These are phyloP conservation scores for Anas bernieri DNA, from an alignment of 2,797 vertebrate species.

Conservation along the genomic window DNA sequence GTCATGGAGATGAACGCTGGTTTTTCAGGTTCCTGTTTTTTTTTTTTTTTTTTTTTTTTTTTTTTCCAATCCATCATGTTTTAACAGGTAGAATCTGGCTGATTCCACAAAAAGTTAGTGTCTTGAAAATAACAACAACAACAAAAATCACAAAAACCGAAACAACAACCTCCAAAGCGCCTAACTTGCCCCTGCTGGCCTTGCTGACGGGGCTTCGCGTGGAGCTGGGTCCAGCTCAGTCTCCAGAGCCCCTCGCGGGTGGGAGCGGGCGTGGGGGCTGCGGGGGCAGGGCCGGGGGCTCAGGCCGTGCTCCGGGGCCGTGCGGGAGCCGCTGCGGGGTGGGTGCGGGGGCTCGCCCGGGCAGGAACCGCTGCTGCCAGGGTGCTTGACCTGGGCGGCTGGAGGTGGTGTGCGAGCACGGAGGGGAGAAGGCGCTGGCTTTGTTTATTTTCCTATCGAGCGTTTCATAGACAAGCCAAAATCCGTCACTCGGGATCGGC, in stretches of 20 bases:
- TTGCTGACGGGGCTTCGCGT: background rate
- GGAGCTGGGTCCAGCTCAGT: background rate
- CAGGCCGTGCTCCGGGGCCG: rapidly evolving
- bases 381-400: background rate
- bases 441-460: slow-evolving; percentile 39
- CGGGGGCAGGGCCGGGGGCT: background rate
- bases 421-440: background rate
- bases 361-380: background rate
- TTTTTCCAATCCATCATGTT: slow-evolving; percentile 86
- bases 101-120: slow-evolving; percentile 73
- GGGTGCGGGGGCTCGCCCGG: background rate
- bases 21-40: slow-evolving; percentile 90
- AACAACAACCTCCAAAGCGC: background rate
- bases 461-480: slow-evolving; percentile 4
- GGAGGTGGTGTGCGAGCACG: background rate
- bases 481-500: background rate
- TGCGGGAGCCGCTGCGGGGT: background rate
- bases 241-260: background rate
- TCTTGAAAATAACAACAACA: slow-evolving; percentile 61
- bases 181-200: slow-evolving; percentile 4
- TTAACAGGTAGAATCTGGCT: slow-evolving; percentile 84
- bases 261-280: background rate
- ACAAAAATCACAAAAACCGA: background rate
- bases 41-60: background rate
- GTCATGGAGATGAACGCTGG: slow-evolving; percentile 91